Conservation (phyloP, 2,113 vertebrate genomes). For the Eubucco bourcierii region DNA sequence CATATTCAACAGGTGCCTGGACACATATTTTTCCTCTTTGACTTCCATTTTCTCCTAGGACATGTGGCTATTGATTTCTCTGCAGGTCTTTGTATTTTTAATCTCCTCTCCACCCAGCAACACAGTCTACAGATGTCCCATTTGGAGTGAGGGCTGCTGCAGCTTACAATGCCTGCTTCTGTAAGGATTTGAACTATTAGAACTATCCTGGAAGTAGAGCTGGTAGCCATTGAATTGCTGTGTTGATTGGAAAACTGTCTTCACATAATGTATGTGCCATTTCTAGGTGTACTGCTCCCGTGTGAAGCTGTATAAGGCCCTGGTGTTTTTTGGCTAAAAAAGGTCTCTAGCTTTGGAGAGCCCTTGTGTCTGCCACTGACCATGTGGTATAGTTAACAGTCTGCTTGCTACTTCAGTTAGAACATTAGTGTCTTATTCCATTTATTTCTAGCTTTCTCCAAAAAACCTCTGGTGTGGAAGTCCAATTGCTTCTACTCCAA, state of each 20-base stretch:
- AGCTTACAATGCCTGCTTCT: neutral
- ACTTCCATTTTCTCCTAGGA: neutral
- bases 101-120: neutral
- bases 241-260: neutral
- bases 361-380: neutral
- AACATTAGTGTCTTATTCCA: neutral
- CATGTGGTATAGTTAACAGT: neutral
- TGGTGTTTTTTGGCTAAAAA: neutral
- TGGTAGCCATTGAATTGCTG: neutral
- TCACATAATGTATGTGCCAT: neutral
- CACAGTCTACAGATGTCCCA: neutral
- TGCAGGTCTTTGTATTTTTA: neutral
- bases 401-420: neutral
- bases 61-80: neutral
- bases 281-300: neutral
- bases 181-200: neutral
- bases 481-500: neutral
- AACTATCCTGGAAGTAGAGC: neutral
- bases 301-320: neutral
- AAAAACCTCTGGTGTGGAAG: neutral
- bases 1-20: fast-evolving
- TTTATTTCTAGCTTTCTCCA: neutral
- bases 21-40: neutral
- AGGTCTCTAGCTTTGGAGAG: neutral
- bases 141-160: neutral